Conservation (phyloP, 2,113 vertebrate species). For the Papio anubis region DNA sequence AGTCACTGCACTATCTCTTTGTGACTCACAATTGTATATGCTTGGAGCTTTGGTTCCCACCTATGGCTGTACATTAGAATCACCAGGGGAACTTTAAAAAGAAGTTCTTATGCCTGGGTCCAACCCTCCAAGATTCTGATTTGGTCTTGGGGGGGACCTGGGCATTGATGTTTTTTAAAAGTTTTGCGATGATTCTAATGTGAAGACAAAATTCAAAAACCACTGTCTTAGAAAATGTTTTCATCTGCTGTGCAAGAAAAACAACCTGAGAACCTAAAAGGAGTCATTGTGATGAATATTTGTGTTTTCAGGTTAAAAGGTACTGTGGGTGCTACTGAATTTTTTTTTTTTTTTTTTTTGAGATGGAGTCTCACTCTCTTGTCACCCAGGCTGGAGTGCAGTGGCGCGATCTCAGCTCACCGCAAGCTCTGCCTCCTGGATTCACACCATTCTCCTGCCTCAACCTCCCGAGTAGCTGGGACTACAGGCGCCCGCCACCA, state of each 20-base stretch:
- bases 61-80: neutral
- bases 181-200: neutral
- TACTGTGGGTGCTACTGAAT: neutral
- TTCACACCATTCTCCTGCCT: too few species aligned
- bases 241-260: neutral
- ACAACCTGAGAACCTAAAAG: neutral
- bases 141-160: neutral
- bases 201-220: neutral
- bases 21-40: neutral
- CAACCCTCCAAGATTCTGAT: neutral
- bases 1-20: neutral
- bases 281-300: slow-evolving; percentile 12
- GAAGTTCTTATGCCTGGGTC: neutral
- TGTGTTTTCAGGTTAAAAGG: slow-evolving; percentile 30
- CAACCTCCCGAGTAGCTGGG: too few species aligned
- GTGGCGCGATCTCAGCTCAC: too few species aligned
- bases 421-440: too few species aligned
- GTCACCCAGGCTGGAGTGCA: too few species aligned
- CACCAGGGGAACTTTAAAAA: neutral
- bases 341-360: too few species aligned
- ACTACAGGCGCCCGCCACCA: too few species aligned
- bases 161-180: neutral
- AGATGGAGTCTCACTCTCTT: too few species aligned
- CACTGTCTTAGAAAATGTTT: neutral
- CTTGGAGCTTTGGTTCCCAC: neutral